A percentile compares a stretch with the other conserved stretches of the same genome.
Evolutionary conservation across 2,797 vertebrate species (phyloP).

Genomic region (Gallinago nigripennis): DNA sequence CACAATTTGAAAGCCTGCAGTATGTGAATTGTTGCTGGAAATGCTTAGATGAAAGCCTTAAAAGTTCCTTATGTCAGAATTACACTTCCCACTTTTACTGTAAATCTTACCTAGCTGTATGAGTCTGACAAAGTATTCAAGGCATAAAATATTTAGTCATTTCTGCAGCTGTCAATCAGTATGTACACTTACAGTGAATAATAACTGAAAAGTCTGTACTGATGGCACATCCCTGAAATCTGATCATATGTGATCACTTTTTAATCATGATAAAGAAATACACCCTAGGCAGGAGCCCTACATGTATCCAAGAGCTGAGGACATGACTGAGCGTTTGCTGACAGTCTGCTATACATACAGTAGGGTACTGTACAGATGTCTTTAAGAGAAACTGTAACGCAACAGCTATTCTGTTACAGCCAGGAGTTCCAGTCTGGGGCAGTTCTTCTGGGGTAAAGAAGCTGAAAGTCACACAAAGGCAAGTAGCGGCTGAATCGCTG

Average conservation of each 20-base stretch:
- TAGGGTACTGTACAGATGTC: not conserved
- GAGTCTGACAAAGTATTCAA: not conserved
- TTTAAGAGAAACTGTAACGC: not conserved
- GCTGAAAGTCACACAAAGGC: not conserved
- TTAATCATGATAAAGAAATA: not conserved
- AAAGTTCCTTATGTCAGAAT: not conserved
- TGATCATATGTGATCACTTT: not conserved
- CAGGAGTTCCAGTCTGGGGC: not conserved
- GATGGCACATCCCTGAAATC: not conserved
- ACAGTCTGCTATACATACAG: not conserved
- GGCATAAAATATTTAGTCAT: not conserved
- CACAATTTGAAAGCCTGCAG: not conserved
- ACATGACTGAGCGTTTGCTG: not conserved
- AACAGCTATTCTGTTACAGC: not conserved
- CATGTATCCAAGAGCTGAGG: not conserved
- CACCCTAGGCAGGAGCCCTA: not conserved
- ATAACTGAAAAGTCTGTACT: not conserved
- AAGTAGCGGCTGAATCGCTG: not conserved
- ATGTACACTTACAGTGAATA: not conserved
- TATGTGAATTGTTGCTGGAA: not conserved
- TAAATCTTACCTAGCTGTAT: not conserved
- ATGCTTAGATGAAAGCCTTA: not conserved
- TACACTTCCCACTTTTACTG: not conserved
- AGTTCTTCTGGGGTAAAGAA: not conserved
- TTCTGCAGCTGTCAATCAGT: not conserved